Conservation (phyloP, 2,888 invertebrate genomes). For the Papilio gigon region DNA sequence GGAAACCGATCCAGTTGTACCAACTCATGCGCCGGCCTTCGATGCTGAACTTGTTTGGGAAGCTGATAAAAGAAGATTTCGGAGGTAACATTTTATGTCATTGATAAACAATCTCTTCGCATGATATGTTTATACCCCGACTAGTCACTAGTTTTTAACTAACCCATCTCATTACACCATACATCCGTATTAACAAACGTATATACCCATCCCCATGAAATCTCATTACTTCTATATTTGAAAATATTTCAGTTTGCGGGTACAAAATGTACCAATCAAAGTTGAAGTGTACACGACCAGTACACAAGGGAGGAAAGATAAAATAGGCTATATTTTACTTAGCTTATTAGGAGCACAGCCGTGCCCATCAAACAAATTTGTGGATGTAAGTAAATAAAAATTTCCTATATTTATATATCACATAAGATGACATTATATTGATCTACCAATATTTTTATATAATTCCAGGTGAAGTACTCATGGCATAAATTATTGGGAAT, state of each 20-base stretch:
- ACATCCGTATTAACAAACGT: too few species aligned
- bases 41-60: constrained; percentile 91
- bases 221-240: too few species aligned
- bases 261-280: constrained; percentile 88
- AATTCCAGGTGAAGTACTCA: constrained; percentile 73
- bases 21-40: constrained; percentile 84
- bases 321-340: constrained; percentile 86
- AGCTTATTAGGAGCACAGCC: constrained; percentile 87
- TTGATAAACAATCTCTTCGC: not conserved
- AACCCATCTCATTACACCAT: too few species aligned
- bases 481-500: constrained; percentile 85
- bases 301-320: constrained; percentile 81
- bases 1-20: constrained; percentile 85
- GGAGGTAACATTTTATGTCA: constrained; percentile 75
- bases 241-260: constrained; percentile 82
- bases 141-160: too few species aligned
- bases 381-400: constrained; percentile 71
- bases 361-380: constrained; percentile 77
- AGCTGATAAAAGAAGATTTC: constrained; percentile 86
- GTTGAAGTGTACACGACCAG: constrained; percentile 85
- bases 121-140: too few species aligned
- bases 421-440: too few species aligned
- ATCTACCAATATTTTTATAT: constrained; percentile 6
- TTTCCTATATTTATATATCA: constrained; percentile 20
- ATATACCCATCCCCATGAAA: too few species aligned